Percentiles rank a stretch among this genome's conserved stretches.
Evolutionary conservation across 30 jellyfish, hydroid and myxozoan genomes (phyloP).

Genomic region (Nemopilema nomurai): DNA sequence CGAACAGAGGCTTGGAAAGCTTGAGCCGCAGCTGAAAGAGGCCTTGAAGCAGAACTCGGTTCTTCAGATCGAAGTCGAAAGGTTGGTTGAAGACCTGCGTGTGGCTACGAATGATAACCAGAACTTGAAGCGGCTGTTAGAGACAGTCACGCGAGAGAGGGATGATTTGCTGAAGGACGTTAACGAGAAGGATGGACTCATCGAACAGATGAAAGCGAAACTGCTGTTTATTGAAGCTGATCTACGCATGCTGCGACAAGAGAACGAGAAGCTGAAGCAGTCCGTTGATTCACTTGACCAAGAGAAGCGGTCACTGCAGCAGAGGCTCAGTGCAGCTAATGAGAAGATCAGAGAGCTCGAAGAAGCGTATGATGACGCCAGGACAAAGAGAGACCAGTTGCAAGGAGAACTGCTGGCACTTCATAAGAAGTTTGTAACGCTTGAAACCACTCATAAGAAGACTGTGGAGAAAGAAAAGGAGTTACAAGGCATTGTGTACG

Average conservation of each 20-base stretch:
- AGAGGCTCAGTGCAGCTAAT: constrained; percentile 70
- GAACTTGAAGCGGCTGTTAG: constrained; percentile 56
- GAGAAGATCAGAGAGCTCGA: constrained; percentile 91
- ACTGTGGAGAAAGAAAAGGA: constrained; percentile 89
- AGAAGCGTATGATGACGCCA: constrained; percentile 87
- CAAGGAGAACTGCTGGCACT: constrained; percentile 78
- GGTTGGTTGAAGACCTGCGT: constrained; percentile 86
- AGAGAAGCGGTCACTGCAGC: constrained; percentile 84
- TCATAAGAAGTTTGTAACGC: constrained; percentile 85
- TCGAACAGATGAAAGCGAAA: constrained; percentile 82
- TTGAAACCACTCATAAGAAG: constrained; percentile 90
- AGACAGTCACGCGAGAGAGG: constrained; percentile 58
- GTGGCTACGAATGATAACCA: constrained; percentile 78
- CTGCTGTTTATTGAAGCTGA: constrained; percentile 73
- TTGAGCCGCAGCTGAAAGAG: constrained; percentile 95
- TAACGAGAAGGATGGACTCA: constrained; percentile 78
- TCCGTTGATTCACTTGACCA: constrained; percentile 83
- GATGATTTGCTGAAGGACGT: constrained; percentile 76
- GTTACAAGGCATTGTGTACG: constrained; percentile 67
- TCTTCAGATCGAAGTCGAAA: constrained; percentile 80
- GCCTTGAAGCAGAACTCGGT: constrained; percentile 85
- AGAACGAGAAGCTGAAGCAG: constrained; percentile 79
- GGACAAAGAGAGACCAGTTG: constrained; percentile 78
- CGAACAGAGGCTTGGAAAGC: constrained; percentile 92
- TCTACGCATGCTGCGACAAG: constrained; percentile 71